Percentiles rank a stretch among this genome's conserved stretches.
These are phyloP conservation scores for Chrysolina oricalcia DNA, from an alignment of 2,888 invertebrate genomes.

Conservation along the genomic window DNA sequence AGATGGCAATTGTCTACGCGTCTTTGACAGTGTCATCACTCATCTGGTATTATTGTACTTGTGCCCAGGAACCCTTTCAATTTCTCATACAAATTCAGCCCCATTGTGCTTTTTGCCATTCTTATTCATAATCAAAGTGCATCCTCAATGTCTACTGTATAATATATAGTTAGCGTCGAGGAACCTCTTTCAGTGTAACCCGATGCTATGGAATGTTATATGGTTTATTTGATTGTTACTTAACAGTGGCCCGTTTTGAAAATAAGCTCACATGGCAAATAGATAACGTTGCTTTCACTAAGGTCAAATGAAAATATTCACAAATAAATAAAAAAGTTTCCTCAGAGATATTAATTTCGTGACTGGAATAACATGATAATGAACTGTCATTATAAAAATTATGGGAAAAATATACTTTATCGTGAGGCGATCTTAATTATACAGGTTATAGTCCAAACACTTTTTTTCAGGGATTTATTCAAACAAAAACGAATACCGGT, in stretches of 20 bases:
- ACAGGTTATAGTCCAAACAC: too few relatives aligned
- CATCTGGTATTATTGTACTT: constrained; percentile 59
- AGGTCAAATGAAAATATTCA: neutral
- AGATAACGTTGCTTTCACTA: neutral
- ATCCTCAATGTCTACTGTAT: constrained; percentile 58
- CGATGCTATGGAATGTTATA: constrained; percentile 4
- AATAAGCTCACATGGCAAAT: neutral
- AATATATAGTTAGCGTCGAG: constrained; percentile 54
- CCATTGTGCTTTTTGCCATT: constrained; percentile 64
- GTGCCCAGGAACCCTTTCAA: constrained; percentile 59
- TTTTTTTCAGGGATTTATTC: too few relatives aligned
- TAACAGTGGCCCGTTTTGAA: neutral
- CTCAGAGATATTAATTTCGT: too few relatives aligned
- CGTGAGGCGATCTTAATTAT: too few relatives aligned
- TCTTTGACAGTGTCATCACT: constrained; percentile 66
- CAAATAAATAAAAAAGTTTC: too few relatives aligned
- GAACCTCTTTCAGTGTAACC: neutral
- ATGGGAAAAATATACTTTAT: too few relatives aligned
- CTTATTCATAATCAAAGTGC: constrained; percentile 63
- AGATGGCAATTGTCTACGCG: constrained; percentile 53
- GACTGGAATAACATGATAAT: too few relatives aligned
- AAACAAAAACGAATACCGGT: too few relatives aligned
- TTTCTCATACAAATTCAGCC: constrained; percentile 67
- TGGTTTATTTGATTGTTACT: constrained; percentile 8
- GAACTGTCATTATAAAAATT: too few relatives aligned